phyloP scores from a whole-genome alignment of 2,113 vertebrate species.

The Platycercus adscitus region DNA sequence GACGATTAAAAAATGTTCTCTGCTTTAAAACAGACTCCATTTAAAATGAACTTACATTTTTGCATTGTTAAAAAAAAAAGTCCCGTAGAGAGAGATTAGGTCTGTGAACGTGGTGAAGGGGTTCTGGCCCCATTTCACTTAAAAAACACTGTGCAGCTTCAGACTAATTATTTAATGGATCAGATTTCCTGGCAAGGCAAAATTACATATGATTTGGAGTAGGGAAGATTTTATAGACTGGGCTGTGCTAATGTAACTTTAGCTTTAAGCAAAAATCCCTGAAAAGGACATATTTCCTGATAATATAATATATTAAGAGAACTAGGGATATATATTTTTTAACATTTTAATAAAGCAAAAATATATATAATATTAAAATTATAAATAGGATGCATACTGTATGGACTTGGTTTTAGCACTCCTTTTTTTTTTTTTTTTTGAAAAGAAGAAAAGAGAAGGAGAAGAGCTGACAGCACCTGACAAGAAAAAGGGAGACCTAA shows the following conservation, averaged over 20 bases:
- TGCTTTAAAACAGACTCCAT: neutral
- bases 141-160: neutral
- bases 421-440: neutral
- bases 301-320: neutral
- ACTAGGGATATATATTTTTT: neutral
- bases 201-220: neutral
- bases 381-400: neutral
- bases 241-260: neutral
- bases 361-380: neutral
- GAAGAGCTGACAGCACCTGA: neutral
- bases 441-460: neutral
- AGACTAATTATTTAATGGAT: neutral
- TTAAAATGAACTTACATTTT: neutral
- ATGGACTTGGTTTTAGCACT: neutral
- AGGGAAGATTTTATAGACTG: neutral
- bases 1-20: neutral
- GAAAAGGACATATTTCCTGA: neutral
- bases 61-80: neutral
- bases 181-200: neutral
- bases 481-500: neutral
- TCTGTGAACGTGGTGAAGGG: neutral
- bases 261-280: neutral
- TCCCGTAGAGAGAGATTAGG: neutral
- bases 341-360: neutral
- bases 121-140: neutral